These are phyloP conservation scores for Apostichopus californicus DNA, from an alignment of 35 echinoderm and acorn worm genomes.

Conservation along the genomic window DNA sequence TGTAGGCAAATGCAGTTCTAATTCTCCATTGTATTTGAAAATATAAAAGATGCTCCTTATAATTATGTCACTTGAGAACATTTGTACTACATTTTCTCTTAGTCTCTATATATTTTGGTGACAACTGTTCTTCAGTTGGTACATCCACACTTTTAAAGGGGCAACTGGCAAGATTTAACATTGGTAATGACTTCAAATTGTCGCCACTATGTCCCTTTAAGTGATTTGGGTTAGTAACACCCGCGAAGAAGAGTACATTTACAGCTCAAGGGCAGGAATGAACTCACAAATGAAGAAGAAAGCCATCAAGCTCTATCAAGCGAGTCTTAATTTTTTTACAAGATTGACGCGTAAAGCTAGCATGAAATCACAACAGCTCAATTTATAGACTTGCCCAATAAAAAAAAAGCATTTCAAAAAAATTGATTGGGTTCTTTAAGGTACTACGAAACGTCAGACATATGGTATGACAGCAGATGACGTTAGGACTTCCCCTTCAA, in stretches of 20 bases:
- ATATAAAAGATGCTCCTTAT: no score
- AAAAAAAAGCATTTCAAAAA: background rate
- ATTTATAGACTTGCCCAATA: background rate
- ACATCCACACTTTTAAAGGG: no score
- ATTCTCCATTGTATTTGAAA: no score
- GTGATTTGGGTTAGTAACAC: background rate
- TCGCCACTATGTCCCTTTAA: background rate
- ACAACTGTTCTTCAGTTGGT: no score
- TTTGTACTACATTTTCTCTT: no score
- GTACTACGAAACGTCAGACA: background rate
- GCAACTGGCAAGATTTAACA: no score
- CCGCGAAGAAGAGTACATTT: background rate
- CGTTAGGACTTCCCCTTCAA: no score
- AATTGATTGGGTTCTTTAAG: background rate
- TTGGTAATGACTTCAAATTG: no score
- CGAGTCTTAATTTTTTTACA: background rate
- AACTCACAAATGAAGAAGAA: background rate
- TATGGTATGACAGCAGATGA: no score
- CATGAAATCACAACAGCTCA: background rate
- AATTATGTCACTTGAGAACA: no score
- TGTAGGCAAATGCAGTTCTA: no score
- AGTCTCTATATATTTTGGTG: no score
- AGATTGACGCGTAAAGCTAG: background rate
- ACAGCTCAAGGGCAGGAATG: background rate
- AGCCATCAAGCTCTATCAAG: background rate